Evolutionary conservation across 2,888 invertebrate genomes (phyloP).

Genomic region (Ceramica pisi): DNA sequence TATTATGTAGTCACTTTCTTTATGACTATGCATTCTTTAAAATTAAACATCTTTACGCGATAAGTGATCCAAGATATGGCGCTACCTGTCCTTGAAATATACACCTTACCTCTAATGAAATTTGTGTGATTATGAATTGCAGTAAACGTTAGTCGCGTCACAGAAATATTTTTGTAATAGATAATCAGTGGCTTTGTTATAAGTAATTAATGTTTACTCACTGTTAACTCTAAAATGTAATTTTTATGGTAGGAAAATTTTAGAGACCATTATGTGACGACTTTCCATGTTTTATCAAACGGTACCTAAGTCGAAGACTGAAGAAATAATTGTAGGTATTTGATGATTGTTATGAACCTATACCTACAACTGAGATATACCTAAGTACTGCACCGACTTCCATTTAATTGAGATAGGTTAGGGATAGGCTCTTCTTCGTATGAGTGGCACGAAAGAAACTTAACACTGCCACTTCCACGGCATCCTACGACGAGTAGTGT

Average conservation of each 20-base stretch:
- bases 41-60: constrained; percentile 1
- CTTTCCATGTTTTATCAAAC: background rate
- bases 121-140: constrained; percentile 2
- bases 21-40: background rate
- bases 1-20: constrained; percentile 14
- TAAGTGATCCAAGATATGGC: constrained; percentile 11
- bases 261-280: background rate
- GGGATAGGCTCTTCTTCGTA: no score
- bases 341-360: background rate
- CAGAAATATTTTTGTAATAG: constrained; percentile 15
- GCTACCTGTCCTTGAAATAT: background rate
- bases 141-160: constrained; percentile 13
- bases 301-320: background rate
- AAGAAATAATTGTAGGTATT: background rate
- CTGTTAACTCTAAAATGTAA: constrained; percentile 2
- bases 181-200: constrained; percentile 25
- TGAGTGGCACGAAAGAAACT: no score
- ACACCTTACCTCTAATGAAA: background rate
- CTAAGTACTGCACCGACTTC: no score
- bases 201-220: constrained; percentile 15
- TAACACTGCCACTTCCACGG: no score
- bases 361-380: no score
- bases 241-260: background rate
- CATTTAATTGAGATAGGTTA: no score
- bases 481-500: no score